These are phyloP conservation scores for Manis javanica DNA, from an alignment of 2,797 vertebrate genomes.

Conservation along the genomic window DNA sequence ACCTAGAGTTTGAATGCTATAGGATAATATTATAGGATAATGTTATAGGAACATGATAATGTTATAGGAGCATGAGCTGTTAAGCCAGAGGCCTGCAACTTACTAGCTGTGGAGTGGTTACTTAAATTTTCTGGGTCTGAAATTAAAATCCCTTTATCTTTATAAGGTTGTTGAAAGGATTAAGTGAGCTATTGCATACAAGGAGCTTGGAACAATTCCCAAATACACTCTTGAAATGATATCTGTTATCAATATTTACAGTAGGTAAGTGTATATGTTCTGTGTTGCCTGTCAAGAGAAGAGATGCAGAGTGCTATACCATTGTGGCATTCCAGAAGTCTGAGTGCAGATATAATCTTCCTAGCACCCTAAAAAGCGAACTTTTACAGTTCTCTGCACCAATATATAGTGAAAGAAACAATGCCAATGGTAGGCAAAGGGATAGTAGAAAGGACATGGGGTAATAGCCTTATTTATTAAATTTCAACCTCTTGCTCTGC, in stretches of 20 bases:
- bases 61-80: background rate
- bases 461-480: background rate
- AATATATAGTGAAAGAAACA: background rate
- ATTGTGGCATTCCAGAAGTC: background rate
- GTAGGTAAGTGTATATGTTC: background rate
- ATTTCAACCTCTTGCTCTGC: background rate
- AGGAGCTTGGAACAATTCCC: background rate
- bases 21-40: background rate
- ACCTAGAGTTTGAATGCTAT: background rate
- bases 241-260: background rate
- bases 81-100: background rate
- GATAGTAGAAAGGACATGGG: background rate
- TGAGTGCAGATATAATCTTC: background rate
- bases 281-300: background rate
- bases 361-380: background rate
- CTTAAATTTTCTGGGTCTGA: background rate
- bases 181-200: background rate
- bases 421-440: background rate
- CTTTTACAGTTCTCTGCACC: background rate
- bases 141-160: background rate
- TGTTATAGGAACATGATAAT: background rate
- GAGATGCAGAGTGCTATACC: background rate
- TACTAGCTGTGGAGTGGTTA: background rate
- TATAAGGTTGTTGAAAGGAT: background rate
- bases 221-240: background rate